These are phyloP conservation scores for Drosophila kanapiae DNA, from an alignment of 1,140 invertebrate species.

Conservation along the genomic window DNA sequence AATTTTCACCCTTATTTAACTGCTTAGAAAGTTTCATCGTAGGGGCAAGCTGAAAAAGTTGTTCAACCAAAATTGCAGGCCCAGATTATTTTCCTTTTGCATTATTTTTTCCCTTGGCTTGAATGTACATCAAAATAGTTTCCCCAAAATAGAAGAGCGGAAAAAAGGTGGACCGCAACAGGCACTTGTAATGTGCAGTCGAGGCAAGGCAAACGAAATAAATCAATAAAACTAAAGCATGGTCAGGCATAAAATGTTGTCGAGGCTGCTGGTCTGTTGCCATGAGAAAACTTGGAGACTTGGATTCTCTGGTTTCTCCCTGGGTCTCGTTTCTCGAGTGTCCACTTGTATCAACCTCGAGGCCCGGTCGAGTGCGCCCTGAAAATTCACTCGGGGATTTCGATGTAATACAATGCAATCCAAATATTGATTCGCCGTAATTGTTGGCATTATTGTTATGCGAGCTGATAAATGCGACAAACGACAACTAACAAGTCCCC, in stretches of 20 bases:
- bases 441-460: conserved; percentile 47
- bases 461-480: conserved; percentile 55
- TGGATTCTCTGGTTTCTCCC: conserved; percentile 1
- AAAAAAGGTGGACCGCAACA: conserved; percentile 38
- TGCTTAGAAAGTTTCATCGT: background rate
- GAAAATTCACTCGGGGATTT: conserved; percentile 43
- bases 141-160: conserved; percentile 28
- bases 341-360: conserved; percentile 39
- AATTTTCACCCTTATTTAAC: background rate
- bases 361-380: conserved; percentile 27
- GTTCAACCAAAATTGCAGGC: background rate
- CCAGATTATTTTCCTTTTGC: conserved; percentile 3
- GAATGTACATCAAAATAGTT: conserved; percentile 41
- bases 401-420: conserved; percentile 52
- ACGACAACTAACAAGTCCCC: conserved; percentile 30
- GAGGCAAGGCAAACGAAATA: conserved; percentile 27
- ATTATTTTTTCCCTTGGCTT: background rate
- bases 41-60: background rate
- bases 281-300: background rate
- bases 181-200: conserved; percentile 41
- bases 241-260: conserved; percentile 52
- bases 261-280: conserved; percentile 28
- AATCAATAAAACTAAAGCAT: conserved; percentile 78
- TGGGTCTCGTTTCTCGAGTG: conserved; percentile 59
- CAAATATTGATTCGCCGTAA: conserved; percentile 74